Percentiles rank a stretch among this genome's conserved stretches.
Evolutionary conservation across 2,113 vertebrate species (phyloP).

Genomic region (Tychaedon coryphoeus): DNA sequence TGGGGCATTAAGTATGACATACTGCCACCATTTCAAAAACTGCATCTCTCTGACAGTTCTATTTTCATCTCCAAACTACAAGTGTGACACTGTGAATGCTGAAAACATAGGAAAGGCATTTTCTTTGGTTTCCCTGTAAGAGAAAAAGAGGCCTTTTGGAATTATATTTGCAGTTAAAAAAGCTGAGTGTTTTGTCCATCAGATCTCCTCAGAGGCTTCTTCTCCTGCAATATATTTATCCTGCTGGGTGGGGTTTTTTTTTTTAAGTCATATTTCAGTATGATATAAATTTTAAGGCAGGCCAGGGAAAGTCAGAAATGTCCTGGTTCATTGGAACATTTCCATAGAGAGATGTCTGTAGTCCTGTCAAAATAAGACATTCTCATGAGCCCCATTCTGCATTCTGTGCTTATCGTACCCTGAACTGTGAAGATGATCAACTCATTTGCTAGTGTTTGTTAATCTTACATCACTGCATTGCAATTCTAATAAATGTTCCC

Average conservation of each 20-base stretch:
- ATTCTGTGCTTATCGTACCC: neutral
- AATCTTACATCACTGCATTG: neutral
- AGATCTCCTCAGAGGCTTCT: neutral
- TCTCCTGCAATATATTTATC: neutral
- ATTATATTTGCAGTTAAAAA: neutral
- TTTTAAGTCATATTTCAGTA: neutral
- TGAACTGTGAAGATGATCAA: neutral
- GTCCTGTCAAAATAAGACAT: neutral
- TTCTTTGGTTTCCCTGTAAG: neutral
- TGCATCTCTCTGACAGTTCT: neutral
- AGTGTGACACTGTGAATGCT: neutral
- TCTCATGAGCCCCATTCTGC: neutral
- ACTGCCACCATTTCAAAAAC: neutral
- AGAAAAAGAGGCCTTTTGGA: neutral
- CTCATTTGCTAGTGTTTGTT: neutral
- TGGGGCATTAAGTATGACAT: neutral
- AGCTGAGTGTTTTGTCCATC: accelerated
- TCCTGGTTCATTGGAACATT: neutral
- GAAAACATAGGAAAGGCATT: neutral
- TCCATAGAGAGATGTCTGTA: neutral
- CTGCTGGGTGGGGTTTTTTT: neutral
- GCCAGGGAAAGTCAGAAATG: neutral
- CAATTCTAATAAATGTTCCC: neutral
- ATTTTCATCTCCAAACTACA: neutral
- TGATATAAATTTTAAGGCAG: neutral